Base-by-base conservation (phyloP, 2,888 invertebrate genomes). In the Phymatocera aterrima region DNA sequence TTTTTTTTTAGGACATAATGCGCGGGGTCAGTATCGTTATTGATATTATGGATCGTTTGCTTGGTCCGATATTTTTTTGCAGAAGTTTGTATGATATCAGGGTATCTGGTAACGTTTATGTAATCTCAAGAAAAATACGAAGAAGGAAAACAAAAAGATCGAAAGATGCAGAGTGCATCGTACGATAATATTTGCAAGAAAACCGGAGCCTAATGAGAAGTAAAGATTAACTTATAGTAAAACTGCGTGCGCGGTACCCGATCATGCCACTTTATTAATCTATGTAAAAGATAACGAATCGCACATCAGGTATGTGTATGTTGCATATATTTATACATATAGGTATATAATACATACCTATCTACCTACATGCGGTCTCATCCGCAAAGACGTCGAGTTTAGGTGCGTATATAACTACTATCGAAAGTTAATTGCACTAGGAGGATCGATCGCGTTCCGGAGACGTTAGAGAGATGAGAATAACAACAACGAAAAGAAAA, bases 271-370 rank as follows among this genome's bases (percentile, higher is more conserved):
- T 46, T 68, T 46, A 68, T 68, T 64, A 64, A 64, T 64, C 68
- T 68, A 72, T 51, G 72, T 51, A 31, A 51, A n/a, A 72, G 72
- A 72, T 72, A 72, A 72, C 51, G 72, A 72, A 72, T 51, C 72
- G 51, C 51, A 51, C n/a, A n/a, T n/a, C n/a, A n/a, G n/a, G n/a
- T n/a, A n/a, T n/a, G 43, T 15, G 15, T 43, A n/a, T 43, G 15
- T 43, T 8, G 43, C 10, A 15, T 54, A n/a, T n/a, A n/a, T n/a
- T n/a, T n/a, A n/a, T n/a, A n/a, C n/a, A n/a, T n/a, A n/a, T n/a
- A n/a, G n/a, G n/a, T n/a, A n/a, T n/a, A n/a, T n/a, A n/a, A n/a
- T n/a, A n/a, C n/a, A n/a, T n/a, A n/a, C n/a, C n/a, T n/a, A n/a
- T n/a, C n/a, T n/a, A n/a, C n/a, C n/a, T n/a, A n/a, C 46, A 68